phyloP scores from a whole-genome alignment of 1,140 invertebrate genomes.

The Formica exsecta region DNA sequence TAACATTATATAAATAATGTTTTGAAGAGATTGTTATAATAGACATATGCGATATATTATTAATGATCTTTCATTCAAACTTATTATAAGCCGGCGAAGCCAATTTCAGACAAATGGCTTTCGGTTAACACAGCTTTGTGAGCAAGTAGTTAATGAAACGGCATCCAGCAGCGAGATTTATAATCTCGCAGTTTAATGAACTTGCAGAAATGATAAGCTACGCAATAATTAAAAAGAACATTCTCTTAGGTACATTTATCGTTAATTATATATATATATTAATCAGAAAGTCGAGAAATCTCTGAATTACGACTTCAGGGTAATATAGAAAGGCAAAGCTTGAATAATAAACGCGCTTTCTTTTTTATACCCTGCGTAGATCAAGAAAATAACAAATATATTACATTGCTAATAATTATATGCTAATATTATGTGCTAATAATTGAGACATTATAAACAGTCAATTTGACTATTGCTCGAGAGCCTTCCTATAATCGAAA shows the following conservation, averaged over 20 bases:
- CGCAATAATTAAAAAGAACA: slow-evolving; percentile 62
- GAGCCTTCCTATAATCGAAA: background rate
- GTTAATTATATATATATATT: slow-evolving; percentile 12
- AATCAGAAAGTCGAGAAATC: background rate
- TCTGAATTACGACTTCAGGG: background rate
- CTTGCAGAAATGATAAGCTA: slow-evolving; percentile 57
- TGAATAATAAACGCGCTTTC: background rate
- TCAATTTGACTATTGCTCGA: background rate
- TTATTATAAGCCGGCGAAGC: slow-evolving; percentile 49
- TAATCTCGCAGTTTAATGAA: slow-evolving; percentile 72
- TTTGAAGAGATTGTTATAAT: background rate
- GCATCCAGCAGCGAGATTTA: slow-evolving; percentile 66
- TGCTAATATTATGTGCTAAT: too few relatives aligned
- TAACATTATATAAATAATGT: background rate
- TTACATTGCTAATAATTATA: background rate
- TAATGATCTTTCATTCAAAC: slow-evolving; percentile 66
- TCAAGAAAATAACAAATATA: background rate
- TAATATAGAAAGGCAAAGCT: background rate
- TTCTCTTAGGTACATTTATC: slow-evolving; percentile 45
- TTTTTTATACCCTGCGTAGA: background rate
- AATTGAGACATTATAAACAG: background rate
- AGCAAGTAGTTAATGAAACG: slow-evolving; percentile 72
- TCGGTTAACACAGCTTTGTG: slow-evolving; percentile 51
- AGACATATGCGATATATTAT: slow-evolving; percentile 36
- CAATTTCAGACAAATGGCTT: slow-evolving; percentile 61